Base-by-base conservation (phyloP, 2,888 invertebrate genomes). In the Conchocele bisecta region DNA sequence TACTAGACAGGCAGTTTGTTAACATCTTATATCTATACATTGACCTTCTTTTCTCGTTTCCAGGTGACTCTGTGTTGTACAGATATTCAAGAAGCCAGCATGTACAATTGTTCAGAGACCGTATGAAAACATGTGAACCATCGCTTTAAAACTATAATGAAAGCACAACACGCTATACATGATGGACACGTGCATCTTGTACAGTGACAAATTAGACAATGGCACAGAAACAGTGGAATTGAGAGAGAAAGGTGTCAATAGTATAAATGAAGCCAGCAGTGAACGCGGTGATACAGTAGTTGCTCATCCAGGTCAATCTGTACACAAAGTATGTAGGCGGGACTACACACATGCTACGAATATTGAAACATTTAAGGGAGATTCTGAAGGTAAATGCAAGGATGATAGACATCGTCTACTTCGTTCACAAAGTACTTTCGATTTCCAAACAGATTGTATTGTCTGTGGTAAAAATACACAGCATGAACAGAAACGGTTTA, bases 161-260 rank as follows among this genome's bases (percentile, higher is more conserved):
- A n/a, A n/a, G n/a, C n/a, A n/a, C n/a, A n/a, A n/a, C n/a, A n/a
- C n/a, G n/a, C n/a, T n/a, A n/a, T n/a, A n/a, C 31, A 33, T 41
- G 20, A 61, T 61, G 61, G 41, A 61, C 13, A 6, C 5, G n/a
- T 61, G 61, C 51, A 39, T 61, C 28, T 41, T 61, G n/a, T 61
- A 41, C 22, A 50, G 42, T 17, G 15, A 61, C 3, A 13, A 20
- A 24, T 29, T 37, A 15, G 22, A 39, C n/a, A 17, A 41, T 31
- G 46, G 41, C 31, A 20, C 13, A 15, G 39, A 46, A 15, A 39
- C 41, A 13, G 61, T 51, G 6, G 51, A 20, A 29, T 42, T 39
- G 13, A 15, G 51, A 24, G 31, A 24, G 17, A 48, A 61, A 26
- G 61, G 51, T 20, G 48, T 37, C 35, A 35, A 59, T 1, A 46